Percentiles rank a stretch among this genome's conserved stretches.
Evolutionary conservation across 2,888 invertebrate species (phyloP).

Genomic region (Unio pictorum): DNA sequence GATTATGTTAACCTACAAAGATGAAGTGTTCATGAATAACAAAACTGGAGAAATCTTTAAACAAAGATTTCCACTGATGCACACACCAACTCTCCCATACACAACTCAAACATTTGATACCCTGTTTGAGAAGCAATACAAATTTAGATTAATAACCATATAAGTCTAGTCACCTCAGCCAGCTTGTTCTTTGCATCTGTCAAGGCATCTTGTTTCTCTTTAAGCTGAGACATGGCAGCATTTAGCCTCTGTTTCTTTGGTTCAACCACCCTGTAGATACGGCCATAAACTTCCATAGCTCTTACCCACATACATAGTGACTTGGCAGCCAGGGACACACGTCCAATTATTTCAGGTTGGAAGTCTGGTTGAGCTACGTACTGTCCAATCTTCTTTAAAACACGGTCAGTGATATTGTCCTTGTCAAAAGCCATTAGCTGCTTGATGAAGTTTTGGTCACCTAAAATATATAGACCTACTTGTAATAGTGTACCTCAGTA

Average conservation of each 20-base stretch:
- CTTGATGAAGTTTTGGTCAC: conserved; percentile 72
- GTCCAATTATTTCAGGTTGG: conserved; percentile 88
- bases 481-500: no score
- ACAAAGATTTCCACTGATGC: no score
- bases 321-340: conserved; percentile 87
- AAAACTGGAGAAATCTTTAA: no score
- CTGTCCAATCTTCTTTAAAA: conserved; percentile 83
- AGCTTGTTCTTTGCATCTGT: conserved; percentile 85
- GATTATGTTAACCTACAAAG: no score
- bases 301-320: conserved; percentile 90
- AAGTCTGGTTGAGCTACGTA: conserved; percentile 88
- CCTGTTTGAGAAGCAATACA: no score
- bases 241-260: conserved; percentile 89
- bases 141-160: neutral
- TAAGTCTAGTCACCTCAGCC: conserved; percentile 74
- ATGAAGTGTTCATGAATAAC: no score
- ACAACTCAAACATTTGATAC: no score
- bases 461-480: conserved; percentile 34
- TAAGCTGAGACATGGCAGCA: conserved; percentile 82
- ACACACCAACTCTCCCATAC: neutral
- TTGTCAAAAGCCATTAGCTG: conserved; percentile 88
- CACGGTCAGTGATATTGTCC: conserved; percentile 88
- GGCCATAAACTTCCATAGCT: conserved; percentile 92
- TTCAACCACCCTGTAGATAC: conserved; percentile 84
- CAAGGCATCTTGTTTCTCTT: conserved; percentile 85